These are phyloP conservation scores for Chionis minor DNA, from an alignment of 2,113 vertebrate genomes.

Conservation along the genomic window DNA sequence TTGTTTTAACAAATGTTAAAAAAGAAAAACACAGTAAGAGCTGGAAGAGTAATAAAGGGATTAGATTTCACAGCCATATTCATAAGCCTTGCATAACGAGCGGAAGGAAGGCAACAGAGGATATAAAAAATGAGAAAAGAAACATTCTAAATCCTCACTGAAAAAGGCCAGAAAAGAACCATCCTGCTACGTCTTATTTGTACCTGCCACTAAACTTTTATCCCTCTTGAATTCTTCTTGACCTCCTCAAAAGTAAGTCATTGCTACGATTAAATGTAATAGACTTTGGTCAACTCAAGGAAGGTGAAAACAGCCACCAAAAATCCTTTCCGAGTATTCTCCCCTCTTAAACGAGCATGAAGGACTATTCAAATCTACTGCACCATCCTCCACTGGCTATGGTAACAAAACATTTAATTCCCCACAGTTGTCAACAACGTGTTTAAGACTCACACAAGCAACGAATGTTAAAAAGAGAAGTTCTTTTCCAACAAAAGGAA, in stretches of 20 bases:
- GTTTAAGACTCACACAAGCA: slow-evolving; percentile 23
- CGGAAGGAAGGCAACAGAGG: background rate
- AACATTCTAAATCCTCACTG: background rate
- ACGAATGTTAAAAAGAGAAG: background rate
- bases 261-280: background rate
- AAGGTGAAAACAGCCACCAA: background rate
- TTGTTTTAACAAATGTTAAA: background rate
- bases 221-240: background rate
- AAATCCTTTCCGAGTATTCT: background rate
- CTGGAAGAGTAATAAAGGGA: background rate
- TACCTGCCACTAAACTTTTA: background rate
- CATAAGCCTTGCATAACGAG: background rate
- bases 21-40: background rate
- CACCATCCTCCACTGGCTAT: background rate
- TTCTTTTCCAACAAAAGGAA: slow-evolving; percentile 43
- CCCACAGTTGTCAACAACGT: slow-evolving; percentile 17
- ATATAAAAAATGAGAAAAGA: background rate
- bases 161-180: background rate
- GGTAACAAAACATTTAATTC: slow-evolving; percentile 39
- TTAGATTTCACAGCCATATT: background rate
- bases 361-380: background rate
- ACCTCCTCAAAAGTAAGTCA: background rate
- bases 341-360: background rate
- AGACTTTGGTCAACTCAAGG: background rate
- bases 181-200: background rate